Evolutionary conservation across 2,797 vertebrate genomes (phyloP), one percentile per base, ranked within the genome.

Genomic region (Buceros bicornis): DNA sequence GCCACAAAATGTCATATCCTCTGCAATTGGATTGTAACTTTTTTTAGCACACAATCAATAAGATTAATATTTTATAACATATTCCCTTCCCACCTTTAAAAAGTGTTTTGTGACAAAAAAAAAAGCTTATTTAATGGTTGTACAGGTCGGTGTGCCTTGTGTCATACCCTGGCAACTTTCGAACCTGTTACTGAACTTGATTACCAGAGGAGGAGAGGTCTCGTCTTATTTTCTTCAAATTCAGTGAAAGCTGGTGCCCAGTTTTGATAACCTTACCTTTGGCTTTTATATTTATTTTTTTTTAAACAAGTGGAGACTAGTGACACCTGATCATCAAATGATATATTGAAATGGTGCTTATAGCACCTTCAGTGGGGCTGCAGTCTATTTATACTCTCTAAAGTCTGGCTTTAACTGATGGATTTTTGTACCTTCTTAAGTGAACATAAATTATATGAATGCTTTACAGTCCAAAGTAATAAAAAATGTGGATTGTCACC

Each of bases 401-500:
- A 56, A 87, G 31, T 25, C 73, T 67, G 72, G 11, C 56, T 92
- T 82, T 87, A 92, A 64, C 40, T 83, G 79, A 91, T 90, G 69
- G 60, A 58, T 37, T 85, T 96, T 88, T 94, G 77, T 93, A 74
- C 79, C 82, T 94, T 86, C 90, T 84, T 54, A 91, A 91, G 76
- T 86, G 73, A 95, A 89, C 70, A 86, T 96, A 91, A 95, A 91
- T 96, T 95, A 94, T 80, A 25, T 67, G 74, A 95, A 80, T 3
- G n/a, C 48, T 79, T 94, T 88, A 60, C 47, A 51, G 81, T 95
- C 78, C 81, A 71, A 85, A 96, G 94, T 71, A 95, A 93, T 97
- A 92, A 95, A 95, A 96, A 82, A 92, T 74, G 16, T 78, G 51
- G 95, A 91, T 94, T 95, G 94, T 86, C 89, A 93, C 93, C 16